These are phyloP conservation scores for Lapara coniferarum DNA, from an alignment of 2,888 invertebrate genomes.

Conservation along the genomic window DNA sequence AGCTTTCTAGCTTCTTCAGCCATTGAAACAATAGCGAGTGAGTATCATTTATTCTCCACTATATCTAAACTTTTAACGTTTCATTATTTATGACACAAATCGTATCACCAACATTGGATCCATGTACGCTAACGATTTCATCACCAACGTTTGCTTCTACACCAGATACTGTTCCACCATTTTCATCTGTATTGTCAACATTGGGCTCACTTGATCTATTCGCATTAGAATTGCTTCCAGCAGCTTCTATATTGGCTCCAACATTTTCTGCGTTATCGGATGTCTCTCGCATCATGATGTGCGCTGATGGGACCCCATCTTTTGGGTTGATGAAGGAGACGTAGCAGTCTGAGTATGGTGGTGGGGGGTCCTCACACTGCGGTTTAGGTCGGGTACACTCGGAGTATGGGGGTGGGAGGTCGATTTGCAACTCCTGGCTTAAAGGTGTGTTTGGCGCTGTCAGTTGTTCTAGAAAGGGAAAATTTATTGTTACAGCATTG, in stretches of 20 bases:
- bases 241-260: neutral
- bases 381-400: constrained; percentile 42
- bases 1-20: too few species aligned
- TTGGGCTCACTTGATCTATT: too few species aligned
- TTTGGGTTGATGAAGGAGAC: constrained; percentile 54
- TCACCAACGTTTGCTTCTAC: neutral
- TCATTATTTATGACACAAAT: neutral
- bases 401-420: constrained; percentile 66
- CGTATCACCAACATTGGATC: neutral
- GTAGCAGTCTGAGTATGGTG: constrained; percentile 67
- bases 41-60: neutral
- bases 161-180: neutral
- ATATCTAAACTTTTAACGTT: neutral
- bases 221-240: neutral
- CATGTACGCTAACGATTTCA: neutral
- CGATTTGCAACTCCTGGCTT: constrained; percentile 39
- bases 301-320: constrained; percentile 35
- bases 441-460: constrained; percentile 19
- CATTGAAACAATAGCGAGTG: neutral
- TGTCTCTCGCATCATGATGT: neutral
- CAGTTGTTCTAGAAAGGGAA: constrained; percentile 40
- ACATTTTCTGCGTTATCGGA: neutral
- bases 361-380: constrained; percentile 61
- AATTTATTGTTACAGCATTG: neutral
- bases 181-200: neutral